Evolutionary conservation across 2,888 invertebrate genomes (phyloP).

Genomic region (Mantis religiosa): DNA sequence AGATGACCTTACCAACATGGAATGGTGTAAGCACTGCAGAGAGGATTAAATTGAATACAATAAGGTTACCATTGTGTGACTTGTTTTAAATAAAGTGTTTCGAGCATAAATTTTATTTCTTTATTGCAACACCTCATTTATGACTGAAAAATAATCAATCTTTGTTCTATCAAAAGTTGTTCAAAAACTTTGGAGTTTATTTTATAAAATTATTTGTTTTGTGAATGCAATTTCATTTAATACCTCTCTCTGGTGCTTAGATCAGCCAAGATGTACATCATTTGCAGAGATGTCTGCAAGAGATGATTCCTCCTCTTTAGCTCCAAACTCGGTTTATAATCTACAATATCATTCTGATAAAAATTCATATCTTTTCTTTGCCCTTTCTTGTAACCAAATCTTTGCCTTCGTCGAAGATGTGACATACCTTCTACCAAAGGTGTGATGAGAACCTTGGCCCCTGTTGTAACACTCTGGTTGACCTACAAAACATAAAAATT

Average conservation of each 20-base stretch:
- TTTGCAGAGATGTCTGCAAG: conserved; percentile 42
- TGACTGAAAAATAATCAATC: no score
- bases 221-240: background rate
- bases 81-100: no score
- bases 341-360: conserved; percentile 41
- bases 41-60: no score
- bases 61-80: no score
- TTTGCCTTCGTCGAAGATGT: conserved; percentile 25
- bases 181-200: no score
- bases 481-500: conserved; percentile 12
- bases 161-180: no score
- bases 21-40: background rate
- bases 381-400: conserved; percentile 24
- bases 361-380: conserved; percentile 38
- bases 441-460: conserved; percentile 22
- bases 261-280: conserved; percentile 45
- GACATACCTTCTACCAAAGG: conserved; percentile 28
- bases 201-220: no score
- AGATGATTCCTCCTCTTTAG: conserved; percentile 42
- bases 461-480: conserved; percentile 29
- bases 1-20: no score
- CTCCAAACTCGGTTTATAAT: conserved; percentile 35
- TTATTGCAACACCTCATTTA: no score
- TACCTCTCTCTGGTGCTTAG: conserved; percentile 42
- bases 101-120: no score